phyloP scores from a whole-genome alignment of 2,113 vertebrate species.

The Spheniscus mendiculus region DNA sequence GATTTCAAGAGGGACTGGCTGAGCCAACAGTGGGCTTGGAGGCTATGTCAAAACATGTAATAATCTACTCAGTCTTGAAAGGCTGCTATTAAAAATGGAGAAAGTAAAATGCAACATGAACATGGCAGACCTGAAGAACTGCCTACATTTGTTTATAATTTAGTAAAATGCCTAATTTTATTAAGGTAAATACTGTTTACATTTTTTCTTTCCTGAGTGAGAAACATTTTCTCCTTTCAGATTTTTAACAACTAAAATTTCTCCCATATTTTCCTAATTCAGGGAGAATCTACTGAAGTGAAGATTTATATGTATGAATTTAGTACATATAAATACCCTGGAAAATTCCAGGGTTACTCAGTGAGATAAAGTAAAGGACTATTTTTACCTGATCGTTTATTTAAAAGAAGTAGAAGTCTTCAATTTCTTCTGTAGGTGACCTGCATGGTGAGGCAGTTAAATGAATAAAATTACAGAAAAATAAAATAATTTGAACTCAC shows the following conservation, averaged over 20 bases:
- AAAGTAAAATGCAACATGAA: background rate
- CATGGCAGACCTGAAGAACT: background rate
- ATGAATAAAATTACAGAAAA: background rate
- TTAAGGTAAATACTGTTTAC: rapidly evolving
- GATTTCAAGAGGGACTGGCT: background rate
- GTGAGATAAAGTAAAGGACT: background rate
- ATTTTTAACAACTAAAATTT: background rate
- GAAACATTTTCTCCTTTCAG: background rate
- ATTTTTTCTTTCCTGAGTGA: background rate
- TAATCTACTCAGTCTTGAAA: background rate
- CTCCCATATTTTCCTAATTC: background rate
- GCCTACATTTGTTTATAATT: background rate
- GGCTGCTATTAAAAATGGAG: background rate
- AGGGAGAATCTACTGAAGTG: background rate
- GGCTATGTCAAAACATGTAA: background rate
- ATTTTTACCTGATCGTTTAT: background rate
- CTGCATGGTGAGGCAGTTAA: background rate
- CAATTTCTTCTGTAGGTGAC: background rate
- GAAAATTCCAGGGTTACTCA: background rate
- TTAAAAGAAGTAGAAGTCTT: background rate
- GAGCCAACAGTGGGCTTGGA: background rate
- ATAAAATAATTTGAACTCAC: background rate
- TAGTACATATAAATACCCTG: background rate
- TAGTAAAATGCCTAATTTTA: background rate
- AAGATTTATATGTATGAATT: background rate